A percentile compares a stretch with the other conserved stretches of the same genome.
Conservation (phyloP, 2,797 vertebrate genomes). For the Cuculus canorus region DNA sequence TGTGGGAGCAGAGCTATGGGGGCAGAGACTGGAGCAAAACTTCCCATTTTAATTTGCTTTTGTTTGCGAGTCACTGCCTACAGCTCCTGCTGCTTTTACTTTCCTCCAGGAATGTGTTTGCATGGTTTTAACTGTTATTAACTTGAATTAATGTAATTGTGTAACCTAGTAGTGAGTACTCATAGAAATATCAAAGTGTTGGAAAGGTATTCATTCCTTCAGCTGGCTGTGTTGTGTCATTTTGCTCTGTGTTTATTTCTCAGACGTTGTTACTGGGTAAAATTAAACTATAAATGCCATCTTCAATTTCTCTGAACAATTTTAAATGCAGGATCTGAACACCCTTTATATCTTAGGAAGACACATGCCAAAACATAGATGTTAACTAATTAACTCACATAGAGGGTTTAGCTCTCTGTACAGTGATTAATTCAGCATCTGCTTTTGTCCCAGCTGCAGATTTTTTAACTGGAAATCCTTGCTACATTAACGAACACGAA, state of each 20-base stretch:
- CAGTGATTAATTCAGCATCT: background rate
- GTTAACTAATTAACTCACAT: background rate
- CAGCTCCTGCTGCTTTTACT: conserved; percentile 31
- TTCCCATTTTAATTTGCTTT: background rate
- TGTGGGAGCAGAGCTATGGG: background rate
- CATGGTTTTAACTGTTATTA: background rate
- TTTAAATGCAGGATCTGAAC: background rate
- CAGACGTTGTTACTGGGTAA: background rate
- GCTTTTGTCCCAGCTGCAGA: background rate
- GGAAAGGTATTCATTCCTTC: background rate
- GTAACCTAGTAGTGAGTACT: background rate
- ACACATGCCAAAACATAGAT: background rate
- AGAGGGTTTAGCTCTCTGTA: background rate
- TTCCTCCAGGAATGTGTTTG: conserved; percentile 13
- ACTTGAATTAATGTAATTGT: background rate
- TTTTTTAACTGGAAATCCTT: background rate
- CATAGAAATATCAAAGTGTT: background rate
- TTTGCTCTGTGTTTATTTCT: background rate
- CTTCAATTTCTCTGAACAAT: background rate
- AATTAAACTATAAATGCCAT: background rate
- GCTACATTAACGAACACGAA: background rate
- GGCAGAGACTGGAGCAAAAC: background rate
- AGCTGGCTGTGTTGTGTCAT: background rate
- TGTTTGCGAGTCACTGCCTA: conserved; percentile 8
- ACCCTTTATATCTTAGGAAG: background rate